Evolutionary conservation across 2,113 vertebrate species (phyloP), one percentile per base, ranked within the genome.

Genomic region (Paedocypris sp.): DNA sequence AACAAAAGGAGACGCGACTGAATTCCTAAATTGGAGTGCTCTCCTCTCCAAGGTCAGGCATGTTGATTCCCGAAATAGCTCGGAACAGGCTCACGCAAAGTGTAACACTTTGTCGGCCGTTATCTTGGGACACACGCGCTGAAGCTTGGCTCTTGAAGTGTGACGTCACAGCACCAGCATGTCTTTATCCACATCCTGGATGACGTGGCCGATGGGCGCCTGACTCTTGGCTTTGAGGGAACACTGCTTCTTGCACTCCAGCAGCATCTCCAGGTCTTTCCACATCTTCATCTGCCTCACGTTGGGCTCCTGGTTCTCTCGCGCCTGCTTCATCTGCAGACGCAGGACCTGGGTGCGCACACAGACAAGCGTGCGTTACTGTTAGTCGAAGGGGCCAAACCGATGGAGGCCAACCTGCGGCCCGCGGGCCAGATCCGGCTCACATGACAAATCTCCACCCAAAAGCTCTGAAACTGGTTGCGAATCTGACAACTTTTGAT

Each of bases 231-330:
- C 89, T 71, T 86, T 86, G 51, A 89, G 78, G 73, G 94, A 93
- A 76, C 95, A 94, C 67, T 89, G 87, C 54, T 72, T 91, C 81
- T 97, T 98, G 76, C 91, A 94, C 73, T 91, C 87, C 87, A 97
- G 86, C 72, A 98, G 76, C 51, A 84, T 77, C 73, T 96, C 83
- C 32, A 97, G 82, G 77, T 98, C 92, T n/a, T 77, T 81, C 94
- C 95, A 98, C 91, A 97, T 87, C 81, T 87, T 92, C 49, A 89
- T 86, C 83, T 98, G 93, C 80, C 91, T 95, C 90, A 97, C 92
- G 72, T 98, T 97, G 8, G 79, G 77, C 3, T 80, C 78, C 1
- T 98, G 92, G 72, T 78, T 90, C 77, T 97, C 95, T 72, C 88
- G 82, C 36, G 97, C 88, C 43, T 74, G 67, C 73, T 95, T 98